A percentile compares a stretch with the other conserved stretches of the same genome.
Conservation (phyloP, 2,797 vertebrate genomes). For the Cossypha polioptera region DNA sequence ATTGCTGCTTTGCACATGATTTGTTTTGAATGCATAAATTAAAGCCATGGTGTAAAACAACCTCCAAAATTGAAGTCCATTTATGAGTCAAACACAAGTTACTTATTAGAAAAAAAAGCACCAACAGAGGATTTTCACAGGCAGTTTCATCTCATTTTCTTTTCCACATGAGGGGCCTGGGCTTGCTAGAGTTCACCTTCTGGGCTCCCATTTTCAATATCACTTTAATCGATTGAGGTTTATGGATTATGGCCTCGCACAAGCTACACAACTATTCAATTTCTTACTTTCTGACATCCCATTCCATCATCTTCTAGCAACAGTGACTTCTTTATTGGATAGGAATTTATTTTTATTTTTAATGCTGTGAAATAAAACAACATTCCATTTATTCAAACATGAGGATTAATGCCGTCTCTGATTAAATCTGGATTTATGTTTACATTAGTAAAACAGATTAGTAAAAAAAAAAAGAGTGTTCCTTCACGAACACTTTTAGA, state of each 20-base stretch:
- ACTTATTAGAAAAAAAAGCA: not conserved
- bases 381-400: constrained; percentile 41
- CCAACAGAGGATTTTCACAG: constrained; percentile 8
- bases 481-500: constrained; percentile 10
- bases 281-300: constrained; percentile 53
- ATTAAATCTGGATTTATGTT: constrained; percentile 70
- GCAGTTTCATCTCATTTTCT: constrained; percentile 16
- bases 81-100: constrained; percentile 18
- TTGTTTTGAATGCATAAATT: constrained; percentile 49
- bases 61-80: not conserved
- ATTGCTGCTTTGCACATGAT: not conserved
- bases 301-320: constrained; percentile 63
- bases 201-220: constrained; percentile 27
- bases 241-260: constrained; percentile 42
- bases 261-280: constrained; percentile 41
- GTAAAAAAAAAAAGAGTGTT: constrained; percentile 6
- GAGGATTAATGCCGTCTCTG: constrained; percentile 58
- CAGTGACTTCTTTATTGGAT: constrained; percentile 52
- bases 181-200: not conserved
- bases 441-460: constrained; percentile 37
- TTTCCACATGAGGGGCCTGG: not conserved
- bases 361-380: constrained; percentile 51
- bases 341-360: constrained; percentile 52
- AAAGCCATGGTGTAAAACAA: not conserved
- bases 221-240: constrained; percentile 35